Evolutionary conservation across 2,797 vertebrate species (phyloP).

Genomic region (Muscicapa striata): DNA sequence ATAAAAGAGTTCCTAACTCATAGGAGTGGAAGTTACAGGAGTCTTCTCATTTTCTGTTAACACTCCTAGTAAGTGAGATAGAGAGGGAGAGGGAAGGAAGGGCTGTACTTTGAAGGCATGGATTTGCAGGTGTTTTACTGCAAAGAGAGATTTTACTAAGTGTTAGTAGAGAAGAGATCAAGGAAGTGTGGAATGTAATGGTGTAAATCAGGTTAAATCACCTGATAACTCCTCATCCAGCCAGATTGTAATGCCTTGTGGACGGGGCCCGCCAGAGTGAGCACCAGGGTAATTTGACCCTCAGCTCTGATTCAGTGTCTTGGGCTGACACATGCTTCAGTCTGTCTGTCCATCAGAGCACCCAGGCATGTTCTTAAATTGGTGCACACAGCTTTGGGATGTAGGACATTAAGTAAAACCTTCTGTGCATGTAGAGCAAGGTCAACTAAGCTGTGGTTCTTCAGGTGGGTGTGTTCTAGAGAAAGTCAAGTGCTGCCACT

Average conservation of each 20-base stretch:
- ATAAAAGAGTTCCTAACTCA: background rate
- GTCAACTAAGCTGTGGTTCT: background rate
- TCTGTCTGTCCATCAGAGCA: background rate
- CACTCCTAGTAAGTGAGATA: background rate
- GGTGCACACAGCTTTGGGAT: background rate
- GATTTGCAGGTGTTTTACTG: background rate
- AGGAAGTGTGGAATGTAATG: background rate
- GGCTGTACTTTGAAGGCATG: background rate
- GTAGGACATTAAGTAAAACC: background rate
- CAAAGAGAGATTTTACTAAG: background rate
- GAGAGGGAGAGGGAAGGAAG: background rate
- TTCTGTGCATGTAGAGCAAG: background rate
- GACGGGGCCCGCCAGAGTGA: background rate
- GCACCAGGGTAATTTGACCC: background rate
- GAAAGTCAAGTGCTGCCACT: background rate
- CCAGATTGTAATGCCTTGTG: background rate
- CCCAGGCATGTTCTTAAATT: accelerated
- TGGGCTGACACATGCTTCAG: background rate
- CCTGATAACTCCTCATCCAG: background rate
- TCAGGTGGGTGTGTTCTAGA: background rate
- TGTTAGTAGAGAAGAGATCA: background rate
- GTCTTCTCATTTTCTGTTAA: background rate
- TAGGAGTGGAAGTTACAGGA: background rate
- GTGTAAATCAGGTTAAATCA: background rate
- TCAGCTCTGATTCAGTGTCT: background rate